These are phyloP conservation scores for Drosophila lacicola DNA, from an alignment of 2,888 invertebrate genomes.

Conservation along the genomic window DNA sequence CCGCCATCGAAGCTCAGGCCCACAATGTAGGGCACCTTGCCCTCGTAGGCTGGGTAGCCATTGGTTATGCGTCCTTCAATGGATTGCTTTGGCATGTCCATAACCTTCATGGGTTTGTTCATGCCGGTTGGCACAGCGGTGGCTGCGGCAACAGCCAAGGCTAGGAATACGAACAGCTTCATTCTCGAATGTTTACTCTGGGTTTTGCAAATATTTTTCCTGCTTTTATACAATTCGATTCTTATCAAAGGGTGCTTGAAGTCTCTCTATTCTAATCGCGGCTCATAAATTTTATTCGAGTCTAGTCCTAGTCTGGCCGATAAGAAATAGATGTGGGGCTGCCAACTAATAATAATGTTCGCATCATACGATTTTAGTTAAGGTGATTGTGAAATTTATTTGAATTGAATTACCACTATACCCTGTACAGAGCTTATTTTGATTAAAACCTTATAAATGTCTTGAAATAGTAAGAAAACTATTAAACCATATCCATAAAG, in stretches of 20 bases:
- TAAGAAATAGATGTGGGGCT: slow-evolving; percentile 4
- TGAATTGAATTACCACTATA: no score
- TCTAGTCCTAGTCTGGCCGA: slow-evolving; percentile 5
- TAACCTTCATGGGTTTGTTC: slow-evolving; percentile 21
- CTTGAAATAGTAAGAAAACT: no score
- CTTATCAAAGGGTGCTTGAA: not conserved
- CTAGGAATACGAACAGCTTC: slow-evolving; percentile 56
- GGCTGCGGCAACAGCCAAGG: slow-evolving; percentile 51
- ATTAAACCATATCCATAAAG: no score
- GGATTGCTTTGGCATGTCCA: slow-evolving; percentile 36
- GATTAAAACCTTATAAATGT: no score
- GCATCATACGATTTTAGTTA: no score
- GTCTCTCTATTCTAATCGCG: slow-evolving; percentile 6
- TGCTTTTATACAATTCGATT: slow-evolving; percentile 1
- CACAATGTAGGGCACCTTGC: slow-evolving; percentile 75
- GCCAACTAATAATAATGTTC: no score
- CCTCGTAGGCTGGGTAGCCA: slow-evolving; percentile 60
- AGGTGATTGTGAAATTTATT: no score
- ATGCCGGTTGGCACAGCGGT: slow-evolving; percentile 5
- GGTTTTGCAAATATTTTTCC: slow-evolving; percentile 23
- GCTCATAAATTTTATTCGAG: slow-evolving; percentile 19
- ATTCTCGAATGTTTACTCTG: slow-evolving; percentile 37
- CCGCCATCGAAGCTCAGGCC: slow-evolving; percentile 69
- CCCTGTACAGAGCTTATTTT: no score
- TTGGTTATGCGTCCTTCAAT: slow-evolving; percentile 62